Evolutionary conservation across 2,797 vertebrate genomes (phyloP).

Genomic region (Siniperca obscura): DNA sequence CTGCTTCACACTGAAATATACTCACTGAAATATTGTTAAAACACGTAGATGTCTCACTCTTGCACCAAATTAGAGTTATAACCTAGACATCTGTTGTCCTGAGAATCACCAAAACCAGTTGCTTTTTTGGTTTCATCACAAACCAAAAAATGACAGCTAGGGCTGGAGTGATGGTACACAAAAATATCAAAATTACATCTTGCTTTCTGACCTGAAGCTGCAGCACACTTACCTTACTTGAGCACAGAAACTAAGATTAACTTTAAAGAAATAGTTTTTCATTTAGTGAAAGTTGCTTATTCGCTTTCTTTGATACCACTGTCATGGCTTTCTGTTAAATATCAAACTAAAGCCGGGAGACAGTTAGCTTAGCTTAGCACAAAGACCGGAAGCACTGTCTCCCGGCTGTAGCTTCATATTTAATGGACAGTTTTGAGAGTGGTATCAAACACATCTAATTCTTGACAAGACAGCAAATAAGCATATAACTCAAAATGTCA

Average conservation of each 20-base stretch:
- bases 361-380: conserved; percentile 14
- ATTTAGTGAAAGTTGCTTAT: neutral
- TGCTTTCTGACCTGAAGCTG: neutral
- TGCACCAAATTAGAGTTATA: neutral
- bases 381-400: neutral
- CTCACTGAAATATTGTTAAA: neutral
- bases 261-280: neutral
- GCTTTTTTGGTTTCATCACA: neutral
- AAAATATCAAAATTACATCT: neutral
- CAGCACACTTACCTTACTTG: neutral
- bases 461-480: neutral
- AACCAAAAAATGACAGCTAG: neutral
- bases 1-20: neutral
- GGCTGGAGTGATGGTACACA: neutral
- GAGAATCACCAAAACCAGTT: conserved; percentile 1
- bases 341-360: neutral
- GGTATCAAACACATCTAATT: neutral
- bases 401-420: neutral
- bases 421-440: neutral
- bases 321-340: neutral
- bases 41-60: neutral
- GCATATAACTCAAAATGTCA: neutral
- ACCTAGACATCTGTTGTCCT: neutral
- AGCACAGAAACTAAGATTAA: neutral
- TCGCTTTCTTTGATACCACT: neutral